Evolutionary conservation across 2,797 vertebrate species (phyloP), one percentile per base, ranked within the genome.

Genomic region (Xyrichtys novacula): DNA sequence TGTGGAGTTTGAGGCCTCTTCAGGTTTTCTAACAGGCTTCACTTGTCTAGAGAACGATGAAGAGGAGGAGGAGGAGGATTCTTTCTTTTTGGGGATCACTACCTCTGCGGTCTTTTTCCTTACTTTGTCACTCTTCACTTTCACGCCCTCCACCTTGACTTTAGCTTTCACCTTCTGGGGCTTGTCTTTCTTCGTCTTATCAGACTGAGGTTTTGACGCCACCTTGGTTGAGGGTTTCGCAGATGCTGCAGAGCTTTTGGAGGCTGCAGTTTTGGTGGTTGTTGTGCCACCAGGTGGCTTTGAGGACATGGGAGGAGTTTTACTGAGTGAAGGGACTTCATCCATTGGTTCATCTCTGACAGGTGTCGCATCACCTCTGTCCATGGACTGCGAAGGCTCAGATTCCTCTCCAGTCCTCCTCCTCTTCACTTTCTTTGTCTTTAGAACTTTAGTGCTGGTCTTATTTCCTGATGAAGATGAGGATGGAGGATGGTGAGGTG

Each of bases 271-370:
- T 80, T 91, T 92, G 23, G 75, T 26, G 56, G 74, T 38, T 2
- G 65, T 0, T 1, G 73, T 1, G 0, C 70, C 54, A 48, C 23
- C 56, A 1, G 73, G 12, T 14, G 84, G 46, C 43, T 85, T 91
- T 17, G 89, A 85, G 36, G 90, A 84, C n/a, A 64, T 1, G 7
- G 88, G 81, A 15, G 90, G 57, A 0, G 85, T 87, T 83, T 90
- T 91, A 15, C 42, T 32, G 4, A 80, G 78, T 4, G 88, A 78
- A 0, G 85, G 74, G n/a, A 88, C 56, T 25, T 92, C 92, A n/a
- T 99, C 97, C 98, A 99, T 98, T 0, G 97, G 98, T 53, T 99
- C 98, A 11, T 99, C 98, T 83, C 98, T 92, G 72, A 99, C 97
- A 0, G 98, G 98, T 1, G 98, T 99, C 19, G 97, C 97, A 71